Percentiles rank a stretch among this genome's conserved stretches.
phyloP scores from a whole-genome alignment of 2,113 vertebrate species.

The Ellobius talpinus region DNA sequence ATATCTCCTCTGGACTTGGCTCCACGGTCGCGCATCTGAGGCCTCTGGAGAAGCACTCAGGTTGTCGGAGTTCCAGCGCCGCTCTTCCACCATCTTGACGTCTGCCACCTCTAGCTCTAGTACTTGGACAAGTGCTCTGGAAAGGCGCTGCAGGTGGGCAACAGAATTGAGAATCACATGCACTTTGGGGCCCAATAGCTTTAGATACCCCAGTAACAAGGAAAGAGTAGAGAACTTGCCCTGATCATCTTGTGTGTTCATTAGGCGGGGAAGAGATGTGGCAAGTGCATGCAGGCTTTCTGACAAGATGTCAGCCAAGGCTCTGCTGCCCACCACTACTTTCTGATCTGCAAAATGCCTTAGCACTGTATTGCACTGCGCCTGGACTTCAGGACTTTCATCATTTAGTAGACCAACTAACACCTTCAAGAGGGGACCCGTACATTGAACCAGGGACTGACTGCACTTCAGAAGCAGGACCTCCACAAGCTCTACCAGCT shows the following conservation, averaged over 20 bases:
- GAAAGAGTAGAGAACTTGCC: constrained; percentile 93
- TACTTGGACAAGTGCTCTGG: constrained; percentile 94
- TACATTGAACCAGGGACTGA: constrained; percentile 88
- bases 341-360: constrained; percentile 84
- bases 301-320: constrained; percentile 91
- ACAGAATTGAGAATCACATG: constrained; percentile 90
- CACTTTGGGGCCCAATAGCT: constrained; percentile 92
- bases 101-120: constrained; percentile 93
- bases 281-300: constrained; percentile 94
- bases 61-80: constrained; percentile 61
- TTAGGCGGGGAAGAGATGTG: constrained; percentile 94
- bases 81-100: constrained; percentile 93
- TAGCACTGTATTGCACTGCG: constrained; percentile 86
- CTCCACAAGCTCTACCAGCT: constrained; percentile 89
- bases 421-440: constrained; percentile 90
- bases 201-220: constrained; percentile 93
- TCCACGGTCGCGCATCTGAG: accelerated
- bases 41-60: constrained; percentile 40
- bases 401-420: constrained; percentile 93
- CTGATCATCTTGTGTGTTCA: constrained; percentile 93
- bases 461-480: constrained; percentile 89
- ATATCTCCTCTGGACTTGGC: constrained; percentile 85
- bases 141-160: constrained; percentile 93
- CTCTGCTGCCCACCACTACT: constrained; percentile 83
- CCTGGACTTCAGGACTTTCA: constrained; percentile 89